Conservation (phyloP, 2,797 vertebrate species). For the Sebastes iracundus region DNA sequence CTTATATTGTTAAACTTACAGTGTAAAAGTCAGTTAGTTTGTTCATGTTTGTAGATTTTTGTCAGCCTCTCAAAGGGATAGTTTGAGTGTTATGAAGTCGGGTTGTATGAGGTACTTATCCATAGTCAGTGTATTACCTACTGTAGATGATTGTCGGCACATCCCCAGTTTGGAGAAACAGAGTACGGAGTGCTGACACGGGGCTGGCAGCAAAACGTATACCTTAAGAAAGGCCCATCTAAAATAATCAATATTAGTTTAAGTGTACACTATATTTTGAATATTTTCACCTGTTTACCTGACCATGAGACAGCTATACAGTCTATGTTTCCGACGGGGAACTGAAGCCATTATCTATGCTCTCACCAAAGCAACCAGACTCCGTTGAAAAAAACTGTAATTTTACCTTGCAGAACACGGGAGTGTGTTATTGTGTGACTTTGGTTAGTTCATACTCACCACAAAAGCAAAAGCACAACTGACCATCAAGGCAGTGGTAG, state of each 20-base stretch:
- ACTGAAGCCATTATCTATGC: neutral
- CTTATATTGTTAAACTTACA: neutral
- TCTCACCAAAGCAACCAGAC: neutral
- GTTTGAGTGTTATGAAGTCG: neutral
- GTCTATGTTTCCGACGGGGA: neutral
- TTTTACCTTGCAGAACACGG: neutral
- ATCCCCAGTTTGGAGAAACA: neutral
- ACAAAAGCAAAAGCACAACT: too few relatives aligned
- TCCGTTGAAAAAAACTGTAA: neutral
- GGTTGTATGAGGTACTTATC: neutral
- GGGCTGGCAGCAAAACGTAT: too few relatives aligned
- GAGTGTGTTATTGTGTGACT: too few relatives aligned
- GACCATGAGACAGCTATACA: neutral
- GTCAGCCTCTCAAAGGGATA: neutral
- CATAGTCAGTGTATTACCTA: neutral
- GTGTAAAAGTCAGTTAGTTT: neutral
- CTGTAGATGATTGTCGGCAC: neutral
- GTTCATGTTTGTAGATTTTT: neutral
- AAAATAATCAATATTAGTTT: too few relatives aligned
- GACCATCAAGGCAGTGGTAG: too few relatives aligned
- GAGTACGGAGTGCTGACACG: too few relatives aligned
- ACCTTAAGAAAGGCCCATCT: too few relatives aligned
- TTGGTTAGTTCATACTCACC: too few relatives aligned
- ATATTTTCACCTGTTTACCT: too few relatives aligned
- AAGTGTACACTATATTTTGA: too few relatives aligned